Base-by-base conservation (phyloP, 2,113 vertebrate genomes). In the Anguilla japonica region DNA sequence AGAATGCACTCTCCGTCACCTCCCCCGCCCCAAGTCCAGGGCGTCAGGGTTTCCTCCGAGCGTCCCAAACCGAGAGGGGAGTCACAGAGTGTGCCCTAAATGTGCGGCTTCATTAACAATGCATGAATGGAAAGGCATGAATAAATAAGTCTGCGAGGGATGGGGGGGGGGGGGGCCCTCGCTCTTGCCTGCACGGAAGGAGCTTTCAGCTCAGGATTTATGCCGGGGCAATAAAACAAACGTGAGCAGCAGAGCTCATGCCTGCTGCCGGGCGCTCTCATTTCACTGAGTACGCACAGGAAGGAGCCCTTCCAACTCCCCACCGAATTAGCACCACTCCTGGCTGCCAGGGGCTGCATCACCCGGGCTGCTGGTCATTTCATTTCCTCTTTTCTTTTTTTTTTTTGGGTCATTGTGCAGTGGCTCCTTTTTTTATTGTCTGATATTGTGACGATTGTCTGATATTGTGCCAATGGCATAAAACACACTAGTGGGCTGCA, bases 171-270 rank as follows among this genome's bases (percentile, higher is more conserved):
- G 53, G 46, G 53, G 81, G 43, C n/a, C 41, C 81, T 82, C 46
- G n/a, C n/a, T 22, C 20, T 82, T 29, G 26, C 46, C 81, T 53
- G 53, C 81, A 50, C 41, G 43, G 81, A 87, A 83, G 60, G 41
- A 79, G 82, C 82, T 34, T 41, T 56, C 56, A 71, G 63, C 20
- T 34, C 81, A 87, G 41, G 71, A 83, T 87, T 87, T 83, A 79
- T 43, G 0, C 78, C 5, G 14, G 7, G 22, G 86, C 13, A 82
- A 57, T 79, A 83, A 87, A 83, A 56, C 46, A 60, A 39, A 83
- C 46, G 26, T 26, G 50, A 87, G 82, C n/a, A 87, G 46, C 81
- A 71, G 26, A 50, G 81, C 63, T 87, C 81, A 75, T 20, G 79
- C 80, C 16, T 22, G 71, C 41, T 18, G 40, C 41, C n/a, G 63